Evolutionary conservation across 2,797 vertebrate species (phyloP).

Genomic region (Kryptolebias ocellatus): DNA sequence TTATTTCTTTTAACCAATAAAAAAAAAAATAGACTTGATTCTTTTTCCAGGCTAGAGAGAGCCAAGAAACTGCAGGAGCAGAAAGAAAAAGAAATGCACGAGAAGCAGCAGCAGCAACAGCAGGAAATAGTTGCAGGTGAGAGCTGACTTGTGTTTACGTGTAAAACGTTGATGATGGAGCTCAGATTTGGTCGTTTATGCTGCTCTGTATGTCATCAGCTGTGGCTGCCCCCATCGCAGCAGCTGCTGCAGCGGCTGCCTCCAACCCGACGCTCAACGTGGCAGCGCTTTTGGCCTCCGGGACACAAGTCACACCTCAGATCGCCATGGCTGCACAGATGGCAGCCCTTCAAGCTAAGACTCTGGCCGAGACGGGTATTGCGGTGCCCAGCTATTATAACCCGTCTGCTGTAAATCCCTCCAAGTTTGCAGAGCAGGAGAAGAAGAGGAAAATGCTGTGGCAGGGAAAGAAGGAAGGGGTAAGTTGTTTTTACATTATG

Average conservation of each 20-base stretch:
- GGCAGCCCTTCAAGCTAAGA: constrained; percentile 97
- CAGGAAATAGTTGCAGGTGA: constrained; percentile 92
- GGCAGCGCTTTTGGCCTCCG: constrained; percentile 94
- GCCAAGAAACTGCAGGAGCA: constrained; percentile 98
- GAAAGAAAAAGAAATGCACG: constrained; percentile 95
- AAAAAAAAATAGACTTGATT: background rate
- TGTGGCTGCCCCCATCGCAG: constrained; percentile 75
- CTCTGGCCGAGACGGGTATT: constrained; percentile 96
- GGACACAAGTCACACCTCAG: constrained; percentile 97
- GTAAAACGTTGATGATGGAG: background rate
- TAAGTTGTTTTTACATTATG: constrained; percentile 62
- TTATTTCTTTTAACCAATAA: background rate
- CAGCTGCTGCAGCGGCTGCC: constrained; percentile 79
- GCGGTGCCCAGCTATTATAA: constrained; percentile 99
- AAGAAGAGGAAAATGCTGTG: constrained; percentile 98
- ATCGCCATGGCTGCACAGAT: constrained; percentile 99
- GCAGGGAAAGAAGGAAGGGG: constrained; percentile 98
- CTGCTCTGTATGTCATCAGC: constrained; percentile 19
- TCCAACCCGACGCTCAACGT: constrained; percentile 91
- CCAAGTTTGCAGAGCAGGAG: constrained; percentile 98
- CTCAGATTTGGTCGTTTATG: background rate
- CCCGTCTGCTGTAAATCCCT: constrained; percentile 96
- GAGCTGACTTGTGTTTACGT: background rate
- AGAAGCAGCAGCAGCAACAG: constrained; percentile 92
- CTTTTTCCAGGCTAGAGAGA: constrained; percentile 88